phyloP scores from a whole-genome alignment of 2,888 invertebrate genomes.

The Leptogaster cylindrica region DNA sequence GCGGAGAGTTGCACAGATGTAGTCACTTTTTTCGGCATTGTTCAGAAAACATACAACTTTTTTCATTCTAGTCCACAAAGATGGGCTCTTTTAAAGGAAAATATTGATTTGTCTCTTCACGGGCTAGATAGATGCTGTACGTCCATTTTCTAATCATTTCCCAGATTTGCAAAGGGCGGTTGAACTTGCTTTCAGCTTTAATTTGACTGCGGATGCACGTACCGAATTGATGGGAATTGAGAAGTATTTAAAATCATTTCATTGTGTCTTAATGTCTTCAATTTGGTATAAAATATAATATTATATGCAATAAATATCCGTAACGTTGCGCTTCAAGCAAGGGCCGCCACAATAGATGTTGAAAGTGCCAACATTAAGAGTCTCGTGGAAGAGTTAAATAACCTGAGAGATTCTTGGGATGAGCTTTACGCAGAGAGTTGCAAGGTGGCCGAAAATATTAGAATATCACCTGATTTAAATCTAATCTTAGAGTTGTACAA shows the following conservation, averaged over 20 bases:
- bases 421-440: too few species aligned
- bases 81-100: background rate
- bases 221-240: background rate
- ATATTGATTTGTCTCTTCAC: background rate
- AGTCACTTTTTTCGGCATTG: background rate
- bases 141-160: constrained; percentile 8
- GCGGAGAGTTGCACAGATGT: background rate
- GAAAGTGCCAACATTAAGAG: too few species aligned
- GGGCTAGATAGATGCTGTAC: constrained; percentile 7
- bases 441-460: too few species aligned
- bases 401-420: too few species aligned
- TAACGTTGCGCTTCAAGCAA: background rate
- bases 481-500: too few species aligned
- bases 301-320: background rate
- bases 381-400: too few species aligned
- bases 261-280: background rate
- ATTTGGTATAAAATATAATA: background rate
- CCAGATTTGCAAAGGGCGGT: constrained; percentile 2
- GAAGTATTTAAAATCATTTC: background rate
- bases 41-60: background rate
- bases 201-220: background rate
- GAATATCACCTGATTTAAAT: too few species aligned
- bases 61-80: background rate
- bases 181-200: background rate
- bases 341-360: background rate